Conservation (phyloP, 2,888 invertebrate genomes). For the Acholoe squamosa region DNA sequence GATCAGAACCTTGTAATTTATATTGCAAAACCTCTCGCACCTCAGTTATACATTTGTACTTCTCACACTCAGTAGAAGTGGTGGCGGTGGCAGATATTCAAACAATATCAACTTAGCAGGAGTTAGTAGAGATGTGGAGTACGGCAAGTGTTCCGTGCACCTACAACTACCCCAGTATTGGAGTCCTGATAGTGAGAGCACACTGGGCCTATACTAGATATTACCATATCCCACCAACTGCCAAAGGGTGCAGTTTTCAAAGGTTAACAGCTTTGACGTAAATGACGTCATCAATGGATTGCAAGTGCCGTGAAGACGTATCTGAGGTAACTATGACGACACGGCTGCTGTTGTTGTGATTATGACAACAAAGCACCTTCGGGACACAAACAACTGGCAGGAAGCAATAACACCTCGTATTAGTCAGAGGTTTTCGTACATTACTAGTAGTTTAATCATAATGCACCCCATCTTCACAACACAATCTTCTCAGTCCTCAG, state of each 20-base stretch:
- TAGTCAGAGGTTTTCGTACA: too few species aligned
- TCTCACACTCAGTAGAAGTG: too few species aligned
- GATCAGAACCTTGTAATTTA: too few species aligned
- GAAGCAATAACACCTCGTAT: not conserved
- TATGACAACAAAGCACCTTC: constrained; percentile 22
- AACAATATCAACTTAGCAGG: too few species aligned
- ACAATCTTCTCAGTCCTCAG: not conserved
- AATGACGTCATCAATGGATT: not conserved
- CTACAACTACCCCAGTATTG: too few species aligned
- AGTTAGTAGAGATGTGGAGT: too few species aligned
- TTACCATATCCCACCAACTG: not conserved
- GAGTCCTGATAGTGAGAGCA: too few species aligned
- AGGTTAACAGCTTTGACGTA: not conserved
- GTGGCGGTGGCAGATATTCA: too few species aligned
- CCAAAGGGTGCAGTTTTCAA: not conserved
- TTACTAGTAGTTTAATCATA: too few species aligned
- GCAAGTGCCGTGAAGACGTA: not conserved
- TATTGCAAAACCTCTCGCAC: too few species aligned
- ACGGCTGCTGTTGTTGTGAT: not conserved
- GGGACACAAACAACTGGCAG: constrained; percentile 39
- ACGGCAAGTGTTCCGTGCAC: too few species aligned
- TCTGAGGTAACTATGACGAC: not conserved
- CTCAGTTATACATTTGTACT: too few species aligned
- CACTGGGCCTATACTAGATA: not conserved
- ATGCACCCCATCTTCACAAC: constrained; percentile 9